Evolutionary conservation across 2,888 invertebrate species (phyloP).

Genomic region (Eristalis tenax): DNA sequence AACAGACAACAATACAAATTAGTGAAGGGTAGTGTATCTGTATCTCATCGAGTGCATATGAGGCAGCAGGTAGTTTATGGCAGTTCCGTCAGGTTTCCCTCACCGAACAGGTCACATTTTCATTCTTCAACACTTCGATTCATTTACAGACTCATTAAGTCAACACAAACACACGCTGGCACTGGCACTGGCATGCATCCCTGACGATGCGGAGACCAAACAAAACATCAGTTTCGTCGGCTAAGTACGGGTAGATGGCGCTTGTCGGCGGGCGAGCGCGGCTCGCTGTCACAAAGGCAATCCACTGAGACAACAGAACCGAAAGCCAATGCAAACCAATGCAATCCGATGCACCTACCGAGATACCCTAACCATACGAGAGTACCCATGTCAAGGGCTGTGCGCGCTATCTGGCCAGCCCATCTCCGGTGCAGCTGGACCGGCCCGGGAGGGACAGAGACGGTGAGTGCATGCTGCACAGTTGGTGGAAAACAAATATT

Average conservation of each 20-base stretch:
- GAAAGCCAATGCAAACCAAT: slow-evolving; percentile 25
- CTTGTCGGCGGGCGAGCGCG: slow-evolving; percentile 47
- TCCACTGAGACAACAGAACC: slow-evolving; percentile 46
- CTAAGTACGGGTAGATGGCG: slow-evolving; percentile 57
- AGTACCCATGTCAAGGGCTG: slow-evolving; percentile 57
- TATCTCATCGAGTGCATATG: slow-evolving; percentile 53
- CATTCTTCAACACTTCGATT: slow-evolving; percentile 71
- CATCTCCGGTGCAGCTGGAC: slow-evolving; percentile 24
- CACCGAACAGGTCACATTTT: slow-evolving; percentile 65
- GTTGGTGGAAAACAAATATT: slow-evolving; percentile 58
- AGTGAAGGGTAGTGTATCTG: slow-evolving; percentile 42
- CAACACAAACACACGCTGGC: slow-evolving; percentile 51
- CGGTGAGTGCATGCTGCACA: not conserved
- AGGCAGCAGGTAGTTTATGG: slow-evolving; percentile 68
- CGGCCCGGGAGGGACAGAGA: too few relatives aligned
- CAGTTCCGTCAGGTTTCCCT: slow-evolving; percentile 26
- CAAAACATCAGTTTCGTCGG: slow-evolving; percentile 57
- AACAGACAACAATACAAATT: slow-evolving; percentile 71
- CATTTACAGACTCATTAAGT: slow-evolving; percentile 68
- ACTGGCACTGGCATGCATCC: slow-evolving; percentile 5
- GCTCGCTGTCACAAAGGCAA: slow-evolving; percentile 64
- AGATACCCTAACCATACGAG: slow-evolving; percentile 56
- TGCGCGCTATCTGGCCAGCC: slow-evolving; percentile 11
- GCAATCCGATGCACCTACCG: slow-evolving; percentile 63
- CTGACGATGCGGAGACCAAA: slow-evolving; percentile 36